Percentiles rank a stretch among this genome's conserved stretches.
Evolutionary conservation across 2,888 invertebrate genomes (phyloP).

Genomic region (Epistrophella euchroma): DNA sequence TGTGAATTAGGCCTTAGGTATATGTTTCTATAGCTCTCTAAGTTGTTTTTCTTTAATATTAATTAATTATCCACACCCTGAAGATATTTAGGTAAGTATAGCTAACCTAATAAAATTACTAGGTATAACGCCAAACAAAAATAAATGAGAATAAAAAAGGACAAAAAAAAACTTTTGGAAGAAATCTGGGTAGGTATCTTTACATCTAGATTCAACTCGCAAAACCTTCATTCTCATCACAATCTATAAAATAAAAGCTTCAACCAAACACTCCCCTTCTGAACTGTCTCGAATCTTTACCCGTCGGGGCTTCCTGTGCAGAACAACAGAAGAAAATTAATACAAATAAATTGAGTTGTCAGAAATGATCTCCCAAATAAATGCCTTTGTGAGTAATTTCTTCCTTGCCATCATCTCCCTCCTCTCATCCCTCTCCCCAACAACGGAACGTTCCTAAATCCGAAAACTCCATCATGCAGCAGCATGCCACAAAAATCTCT

Average conservation of each 20-base stretch:
- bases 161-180: slow-evolving; percentile 7
- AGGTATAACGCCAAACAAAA: too few relatives aligned
- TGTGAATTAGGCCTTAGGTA: too few relatives aligned
- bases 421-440: not conserved
- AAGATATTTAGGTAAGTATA: too few relatives aligned
- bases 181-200: slow-evolving; percentile 4
- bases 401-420: slow-evolving; percentile 67
- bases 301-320: slow-evolving; percentile 47
- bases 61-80: slow-evolving; percentile 34
- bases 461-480: slow-evolving; percentile 24
- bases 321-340: slow-evolving; percentile 82
- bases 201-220: not conserved
- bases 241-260: slow-evolving; percentile 45
- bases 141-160: too few relatives aligned
- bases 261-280: not conserved
- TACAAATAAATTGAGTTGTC: slow-evolving; percentile 84
- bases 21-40: too few relatives aligned
- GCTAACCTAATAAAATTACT: too few relatives aligned
- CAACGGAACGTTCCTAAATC: slow-evolving; percentile 3
- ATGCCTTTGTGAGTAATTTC: slow-evolving; percentile 84
- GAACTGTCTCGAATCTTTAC: slow-evolving; percentile 11
- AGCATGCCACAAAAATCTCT: slow-evolving; percentile 61
- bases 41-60: not conserved
- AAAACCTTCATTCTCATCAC: not conserved
- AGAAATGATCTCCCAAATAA: slow-evolving; percentile 84